Evolutionary conservation across 2,113 vertebrate genomes (phyloP).

Genomic region (Gymnogyps californianus): DNA sequence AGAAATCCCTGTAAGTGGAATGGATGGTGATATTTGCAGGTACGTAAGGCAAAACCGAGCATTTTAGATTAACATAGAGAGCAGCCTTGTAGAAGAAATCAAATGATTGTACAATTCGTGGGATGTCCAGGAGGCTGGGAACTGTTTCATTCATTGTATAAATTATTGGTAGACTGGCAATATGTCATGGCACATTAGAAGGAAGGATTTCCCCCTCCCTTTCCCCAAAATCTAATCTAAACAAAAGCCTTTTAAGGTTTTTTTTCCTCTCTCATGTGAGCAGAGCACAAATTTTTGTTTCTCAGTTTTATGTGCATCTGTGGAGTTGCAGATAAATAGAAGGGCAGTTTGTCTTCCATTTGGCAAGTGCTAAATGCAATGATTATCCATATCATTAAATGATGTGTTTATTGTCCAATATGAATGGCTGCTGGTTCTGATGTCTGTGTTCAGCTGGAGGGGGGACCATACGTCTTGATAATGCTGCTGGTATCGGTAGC

Average conservation of each 20-base stretch:
- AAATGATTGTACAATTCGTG: neutral
- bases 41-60: conserved; percentile 24
- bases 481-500: neutral
- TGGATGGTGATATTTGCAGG: conserved; percentile 81
- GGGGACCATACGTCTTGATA: neutral
- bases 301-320: neutral
- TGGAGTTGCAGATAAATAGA: neutral
- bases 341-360: neutral
- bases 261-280: neutral
- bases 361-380: neutral
- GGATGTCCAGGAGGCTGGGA: neutral
- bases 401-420: neutral
- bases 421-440: neutral
- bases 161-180: neutral
- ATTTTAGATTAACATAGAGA: neutral
- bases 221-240: neutral
- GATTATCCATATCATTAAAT: neutral
- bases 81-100: neutral
- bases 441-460: neutral
- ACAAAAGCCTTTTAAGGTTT: neutral
- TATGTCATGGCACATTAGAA: neutral
- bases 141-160: neutral
- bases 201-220: neutral
- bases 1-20: conserved; percentile 70
- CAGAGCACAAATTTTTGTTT: neutral